Base-by-base conservation (phyloP, 1,140 invertebrate genomes). In the Harlomillsia oculata region DNA sequence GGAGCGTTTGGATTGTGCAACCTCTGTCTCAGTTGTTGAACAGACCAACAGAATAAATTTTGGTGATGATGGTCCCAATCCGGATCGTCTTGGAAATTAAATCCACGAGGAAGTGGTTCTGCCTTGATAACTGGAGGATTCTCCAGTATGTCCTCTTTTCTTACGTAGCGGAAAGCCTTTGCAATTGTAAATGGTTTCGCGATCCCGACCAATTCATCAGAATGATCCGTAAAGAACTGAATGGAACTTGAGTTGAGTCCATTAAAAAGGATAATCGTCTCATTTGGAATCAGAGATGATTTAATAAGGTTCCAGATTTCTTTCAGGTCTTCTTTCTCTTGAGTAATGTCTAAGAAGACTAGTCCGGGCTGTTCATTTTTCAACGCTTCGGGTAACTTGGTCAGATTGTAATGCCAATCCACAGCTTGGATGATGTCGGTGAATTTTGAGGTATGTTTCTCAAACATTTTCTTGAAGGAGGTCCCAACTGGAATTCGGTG, bases 271-370 rank as follows among this genome's bases (percentile, higher is more conserved):
- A 59, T 45, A 14, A 54, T 28, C 2, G 52, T 60, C 40, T 55
- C 34, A 26, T 41, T 41, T 6, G 58, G 48, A n/a, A 51, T 56
- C 3, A 60, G 23, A 14, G 28, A 36, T 5, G 44, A 29, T 23
- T 43, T 32, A 2, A 55, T 49, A 14, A 60, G 16, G 18, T n/a
- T 3, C 58, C 58, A 60, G 28, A 60, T 45, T 1, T 20, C 2
- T 16, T 60, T 46, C 28, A 60, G n/a, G 18, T 60, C 58, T 14
- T 55, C 58, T 1, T 49, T 45, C 13, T 60, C 52, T 29, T 60
- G 58, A 3, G 44, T 60, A n/a, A 55, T 54, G 39, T 60, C 58
- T 25, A 60, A 34, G 40, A 43, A 60, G 30, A 60, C 25, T 6
- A 60, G 40, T 4, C 41, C 36, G 32, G 49, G 49, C 16, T 37